Percentiles rank a stretch among this genome's conserved stretches.
phyloP scores from a whole-genome alignment of 2,797 vertebrate species.

The Anolis apletophallus region DNA sequence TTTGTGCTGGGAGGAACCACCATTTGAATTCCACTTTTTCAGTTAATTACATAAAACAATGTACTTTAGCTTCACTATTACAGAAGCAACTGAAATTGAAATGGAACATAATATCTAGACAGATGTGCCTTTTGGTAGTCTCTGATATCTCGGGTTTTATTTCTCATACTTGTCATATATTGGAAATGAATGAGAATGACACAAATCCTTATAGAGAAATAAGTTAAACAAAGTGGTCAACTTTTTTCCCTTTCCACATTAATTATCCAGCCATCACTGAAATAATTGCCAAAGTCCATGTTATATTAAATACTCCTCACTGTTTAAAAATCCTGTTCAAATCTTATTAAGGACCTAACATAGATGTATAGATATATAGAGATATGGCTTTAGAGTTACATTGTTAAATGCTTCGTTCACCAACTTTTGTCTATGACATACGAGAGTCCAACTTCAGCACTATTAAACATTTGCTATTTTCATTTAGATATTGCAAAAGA shows the following conservation, averaged over 20 bases:
- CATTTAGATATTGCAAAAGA: slow-evolving; percentile 43
- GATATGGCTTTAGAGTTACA: slow-evolving; percentile 80
- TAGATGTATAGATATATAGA: background rate
- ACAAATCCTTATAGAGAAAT: slow-evolving; percentile 55
- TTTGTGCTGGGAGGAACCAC: background rate
- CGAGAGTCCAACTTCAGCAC: slow-evolving; percentile 62
- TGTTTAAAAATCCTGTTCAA: slow-evolving; percentile 60
- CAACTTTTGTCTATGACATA: slow-evolving; percentile 65
- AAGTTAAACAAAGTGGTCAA: slow-evolving; percentile 56
- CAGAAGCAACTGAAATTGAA: slow-evolving; percentile 27
- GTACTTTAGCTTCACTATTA: background rate
- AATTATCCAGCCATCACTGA: slow-evolving; percentile 61
- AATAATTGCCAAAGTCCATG: slow-evolving; percentile 69
- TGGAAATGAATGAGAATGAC: slow-evolving; percentile 48
- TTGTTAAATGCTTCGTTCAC: slow-evolving; percentile 73
- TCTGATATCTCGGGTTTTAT: slow-evolving; percentile 41
- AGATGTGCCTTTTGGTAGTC: slow-evolving; percentile 28
- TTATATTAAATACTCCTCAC: slow-evolving; percentile 69
- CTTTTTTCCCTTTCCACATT: slow-evolving; percentile 43
- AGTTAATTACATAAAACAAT: background rate
- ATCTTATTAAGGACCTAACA: slow-evolving; percentile 71
- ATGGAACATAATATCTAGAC: slow-evolving; percentile 43
- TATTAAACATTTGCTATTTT: slow-evolving; percentile 66
- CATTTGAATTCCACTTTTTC: background rate
- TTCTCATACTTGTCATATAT: slow-evolving; percentile 46